These are phyloP conservation scores for Peromyscus attwateri DNA, from an alignment of 2,797 vertebrate species.

Conservation along the genomic window DNA sequence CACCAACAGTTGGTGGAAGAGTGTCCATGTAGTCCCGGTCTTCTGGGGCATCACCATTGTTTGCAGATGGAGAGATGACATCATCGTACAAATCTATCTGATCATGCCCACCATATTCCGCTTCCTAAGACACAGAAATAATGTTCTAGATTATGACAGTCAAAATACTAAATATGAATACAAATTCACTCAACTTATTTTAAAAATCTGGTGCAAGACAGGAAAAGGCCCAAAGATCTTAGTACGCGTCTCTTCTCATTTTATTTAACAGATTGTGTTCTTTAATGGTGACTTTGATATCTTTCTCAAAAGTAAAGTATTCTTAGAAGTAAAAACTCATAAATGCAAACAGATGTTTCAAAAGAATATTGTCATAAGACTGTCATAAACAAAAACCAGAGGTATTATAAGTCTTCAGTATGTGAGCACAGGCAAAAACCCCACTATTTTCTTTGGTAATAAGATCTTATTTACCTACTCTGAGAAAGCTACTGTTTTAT, in stretches of 20 bases:
- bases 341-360: slow-evolving; percentile 15
- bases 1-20: slow-evolving; percentile 93
- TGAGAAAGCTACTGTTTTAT: slow-evolving; percentile 42
- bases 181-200: slow-evolving; percentile 64
- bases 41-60: slow-evolving; percentile 99
- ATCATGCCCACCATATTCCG: slow-evolving; percentile 98
- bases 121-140: slow-evolving; percentile 90
- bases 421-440: slow-evolving; percentile 5
- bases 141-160: slow-evolving; percentile 72
- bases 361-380: slow-evolving; percentile 45
- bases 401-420: slow-evolving; percentile 11
- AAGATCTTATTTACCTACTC: slow-evolving; percentile 47
- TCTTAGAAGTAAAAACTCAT: slow-evolving; percentile 29
- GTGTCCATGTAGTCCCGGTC: slow-evolving; percentile 98
- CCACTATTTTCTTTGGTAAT: slow-evolving; percentile 52
- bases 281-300: slow-evolving; percentile 50
- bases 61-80: slow-evolving; percentile 98
- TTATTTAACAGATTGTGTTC: slow-evolving; percentile 37
- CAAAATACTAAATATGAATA: slow-evolving; percentile 53
- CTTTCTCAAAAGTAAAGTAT: slow-evolving; percentile 51
- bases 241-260: slow-evolving; percentile 41
- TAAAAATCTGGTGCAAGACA: slow-evolving; percentile 59
- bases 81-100: slow-evolving; percentile 99
- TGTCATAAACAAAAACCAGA: slow-evolving; percentile 11
- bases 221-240: slow-evolving; percentile 55